phyloP scores from a whole-genome alignment of 1,140 invertebrate genomes.

The Trachelipus rathkii region DNA sequence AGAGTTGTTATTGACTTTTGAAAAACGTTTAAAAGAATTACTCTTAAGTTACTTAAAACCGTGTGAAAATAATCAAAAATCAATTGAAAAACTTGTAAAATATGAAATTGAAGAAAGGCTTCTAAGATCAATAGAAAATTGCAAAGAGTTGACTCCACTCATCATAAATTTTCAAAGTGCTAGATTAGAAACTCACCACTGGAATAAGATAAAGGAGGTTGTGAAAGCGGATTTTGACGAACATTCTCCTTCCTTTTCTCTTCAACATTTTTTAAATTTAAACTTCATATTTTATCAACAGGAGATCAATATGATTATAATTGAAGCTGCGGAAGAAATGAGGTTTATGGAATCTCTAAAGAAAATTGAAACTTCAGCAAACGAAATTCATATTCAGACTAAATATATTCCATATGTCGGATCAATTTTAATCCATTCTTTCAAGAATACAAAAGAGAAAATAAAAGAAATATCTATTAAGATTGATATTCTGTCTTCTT shows the following conservation, averaged over 20 bases:
- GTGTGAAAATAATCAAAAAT: background rate
- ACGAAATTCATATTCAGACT: background rate
- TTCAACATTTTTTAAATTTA: background rate
- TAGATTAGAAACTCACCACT: background rate
- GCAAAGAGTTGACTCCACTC: background rate
- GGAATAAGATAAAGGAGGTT: background rate
- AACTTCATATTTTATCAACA: background rate
- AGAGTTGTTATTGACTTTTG: background rate
- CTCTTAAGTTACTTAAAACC: background rate
- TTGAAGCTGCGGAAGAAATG: background rate
- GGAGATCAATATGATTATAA: background rate
- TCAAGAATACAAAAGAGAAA: background rate
- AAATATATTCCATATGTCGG: background rate
- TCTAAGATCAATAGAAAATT: background rate
- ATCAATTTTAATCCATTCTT: background rate
- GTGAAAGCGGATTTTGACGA: background rate
- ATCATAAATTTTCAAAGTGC: conserved; percentile 1
- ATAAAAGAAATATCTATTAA: background rate
- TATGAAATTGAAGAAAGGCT: background rate
- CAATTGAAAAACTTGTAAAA: background rate
- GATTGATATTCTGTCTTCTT: background rate
- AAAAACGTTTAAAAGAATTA: background rate
- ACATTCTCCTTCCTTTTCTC: background rate
- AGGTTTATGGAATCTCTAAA: background rate
- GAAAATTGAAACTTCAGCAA: background rate